Conservation (phyloP, 2,888 invertebrate species). For the Chorisops tibialis region DNA sequence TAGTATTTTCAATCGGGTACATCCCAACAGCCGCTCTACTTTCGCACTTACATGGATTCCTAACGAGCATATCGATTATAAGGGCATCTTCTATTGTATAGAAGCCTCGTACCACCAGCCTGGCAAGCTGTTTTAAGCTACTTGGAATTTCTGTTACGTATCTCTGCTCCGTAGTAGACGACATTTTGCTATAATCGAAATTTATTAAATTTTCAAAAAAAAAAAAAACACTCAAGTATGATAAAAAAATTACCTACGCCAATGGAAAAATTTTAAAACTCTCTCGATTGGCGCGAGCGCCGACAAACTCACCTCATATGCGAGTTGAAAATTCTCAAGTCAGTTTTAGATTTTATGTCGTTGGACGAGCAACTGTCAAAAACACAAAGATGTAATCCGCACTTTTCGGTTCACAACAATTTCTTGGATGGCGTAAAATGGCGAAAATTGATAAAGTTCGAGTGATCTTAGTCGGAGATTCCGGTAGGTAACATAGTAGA, state of each 20-base stretch:
- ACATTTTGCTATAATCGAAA: background rate
- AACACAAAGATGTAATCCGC: slow-evolving; percentile 1
- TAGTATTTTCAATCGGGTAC: background rate
- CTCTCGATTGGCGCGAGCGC: background rate
- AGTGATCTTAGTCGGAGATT: slow-evolving; percentile 88
- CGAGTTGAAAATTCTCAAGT: slow-evolving; percentile 17
- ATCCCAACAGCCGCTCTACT: background rate
- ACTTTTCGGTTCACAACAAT: slow-evolving; percentile 24
- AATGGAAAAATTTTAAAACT: background rate
- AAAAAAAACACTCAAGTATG: slow-evolving; percentile 5
- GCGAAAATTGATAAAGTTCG: slow-evolving; percentile 85
- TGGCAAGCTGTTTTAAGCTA: slow-evolving; percentile 85
- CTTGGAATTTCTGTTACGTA: slow-evolving; percentile 90
- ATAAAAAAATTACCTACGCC: slow-evolving; percentile 7
- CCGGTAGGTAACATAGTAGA: slow-evolving; percentile 58
- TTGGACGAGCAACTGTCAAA: slow-evolving; percentile 25
- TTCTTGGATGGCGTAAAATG: slow-evolving; percentile 54
- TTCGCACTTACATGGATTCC: slow-evolving; percentile 77
- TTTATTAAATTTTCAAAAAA: background rate
- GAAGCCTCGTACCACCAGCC: slow-evolving; percentile 89
- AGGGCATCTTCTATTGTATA: slow-evolving; percentile 91
- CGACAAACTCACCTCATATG: slow-evolving; percentile 23
- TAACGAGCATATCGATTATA: slow-evolving; percentile 91
- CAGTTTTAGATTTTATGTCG: slow-evolving; percentile 19
- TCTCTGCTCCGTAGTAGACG: slow-evolving; percentile 66